Evolutionary conservation across 2,888 invertebrate species (phyloP), one percentile per base, ranked within the genome.

Genomic region (Apotomis turbidana): DNA sequence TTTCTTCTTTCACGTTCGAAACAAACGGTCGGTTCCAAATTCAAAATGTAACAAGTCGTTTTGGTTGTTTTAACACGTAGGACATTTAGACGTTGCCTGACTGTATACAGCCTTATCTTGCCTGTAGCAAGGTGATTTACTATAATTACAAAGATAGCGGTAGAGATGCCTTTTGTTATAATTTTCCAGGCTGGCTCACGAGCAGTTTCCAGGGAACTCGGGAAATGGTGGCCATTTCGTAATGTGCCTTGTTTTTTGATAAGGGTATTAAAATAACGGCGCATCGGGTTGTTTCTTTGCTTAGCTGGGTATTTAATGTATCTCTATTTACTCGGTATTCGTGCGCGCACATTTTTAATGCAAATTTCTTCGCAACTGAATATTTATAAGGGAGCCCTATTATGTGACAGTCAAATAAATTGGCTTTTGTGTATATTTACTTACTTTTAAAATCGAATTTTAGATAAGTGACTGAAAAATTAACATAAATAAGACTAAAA

Each of bases 111-210:
- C 85, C 90, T 93, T 93, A 93, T 93, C 93, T 93, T 83, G 90
- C 87, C 90, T 89, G 89, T 92, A 90, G 92, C 90, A 90, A 93
- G 93, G 92, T 93, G 93, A 93, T 93, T 92, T 93, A 93, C 91
- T 91, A 93, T 94, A 94, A 94, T 94, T 93, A 93, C 92, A 92
- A 90, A 94, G 94, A 94, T 94, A 94, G 93, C 93, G 91, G 90
- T 90, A 88, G 93, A 88, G 93, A 91, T 90, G 92, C 91, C 93
- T 93, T 91, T 93, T 93, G 93, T 93, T 93, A 93, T 93, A 93
- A 93, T 93, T 93, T 93, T 92, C 90, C 91, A 90, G 92, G 89
- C 90, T 85, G 44, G 88, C 87, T 89, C 89, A 88, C 89, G 89
- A 89, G 85, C 88, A 85, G 86, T 91, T 91, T 90, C 90, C 89